phyloP scores from a whole-genome alignment of 2,888 invertebrate species.

The Eurois occulta region DNA sequence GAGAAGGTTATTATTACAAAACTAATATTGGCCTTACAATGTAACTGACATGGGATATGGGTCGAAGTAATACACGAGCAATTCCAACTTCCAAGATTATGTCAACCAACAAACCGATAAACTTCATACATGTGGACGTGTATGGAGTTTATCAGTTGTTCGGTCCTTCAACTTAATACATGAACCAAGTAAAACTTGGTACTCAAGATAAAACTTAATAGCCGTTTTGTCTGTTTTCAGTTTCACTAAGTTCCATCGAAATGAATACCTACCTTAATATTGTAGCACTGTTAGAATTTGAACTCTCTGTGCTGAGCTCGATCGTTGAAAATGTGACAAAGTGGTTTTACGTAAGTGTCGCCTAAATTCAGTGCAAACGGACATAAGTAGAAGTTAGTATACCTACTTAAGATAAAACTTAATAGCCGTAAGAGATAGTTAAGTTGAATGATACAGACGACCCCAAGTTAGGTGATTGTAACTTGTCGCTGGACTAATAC shows the following conservation, averaged over 20 bases:
- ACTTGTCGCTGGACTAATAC: constrained; percentile 29
- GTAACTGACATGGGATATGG: constrained; percentile 8
- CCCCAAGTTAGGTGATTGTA: constrained; percentile 34
- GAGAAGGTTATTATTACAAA: neutral
- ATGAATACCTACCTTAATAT: neutral
- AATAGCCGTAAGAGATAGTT: constrained; percentile 31
- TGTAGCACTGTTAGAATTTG: neutral
- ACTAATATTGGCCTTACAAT: constrained; percentile 6
- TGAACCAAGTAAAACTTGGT: constrained; percentile 30
- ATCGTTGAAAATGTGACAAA: neutral
- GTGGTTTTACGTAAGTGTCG: neutral
- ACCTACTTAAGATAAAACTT: constrained; percentile 55
- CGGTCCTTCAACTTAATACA: constrained; percentile 8
- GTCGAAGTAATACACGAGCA: neutral
- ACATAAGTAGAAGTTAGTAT: constrained; percentile 24
- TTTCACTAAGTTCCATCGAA: neutral
- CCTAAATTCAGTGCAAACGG: neutral
- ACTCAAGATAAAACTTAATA: constrained; percentile 48
- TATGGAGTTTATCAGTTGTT: too few species aligned
- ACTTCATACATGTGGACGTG: neutral
- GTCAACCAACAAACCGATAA: constrained; percentile 1
- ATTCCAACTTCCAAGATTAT: constrained; percentile 22
- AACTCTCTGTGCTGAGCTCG: neutral
- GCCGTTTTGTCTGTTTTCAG: neutral
- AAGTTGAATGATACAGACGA: constrained; percentile 24